phyloP scores from a whole-genome alignment of 2,797 vertebrate genomes.

The Tokudaia muenninki region DNA sequence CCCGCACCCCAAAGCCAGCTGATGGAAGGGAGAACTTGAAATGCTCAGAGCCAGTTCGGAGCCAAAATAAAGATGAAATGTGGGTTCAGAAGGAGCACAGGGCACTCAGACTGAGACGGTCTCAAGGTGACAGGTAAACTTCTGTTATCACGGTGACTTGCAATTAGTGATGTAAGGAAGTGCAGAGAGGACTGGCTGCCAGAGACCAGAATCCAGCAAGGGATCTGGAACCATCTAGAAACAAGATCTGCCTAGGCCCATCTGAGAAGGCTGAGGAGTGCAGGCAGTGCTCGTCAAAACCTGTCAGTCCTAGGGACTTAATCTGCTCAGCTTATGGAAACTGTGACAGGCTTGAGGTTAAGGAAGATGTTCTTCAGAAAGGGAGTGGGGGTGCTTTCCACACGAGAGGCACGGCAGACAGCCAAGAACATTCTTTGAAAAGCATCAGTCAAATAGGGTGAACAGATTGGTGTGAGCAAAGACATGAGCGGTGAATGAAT shows the following conservation, averaged over 20 bases:
- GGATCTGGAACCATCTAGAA: background rate
- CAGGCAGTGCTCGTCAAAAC: background rate
- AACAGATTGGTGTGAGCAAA: background rate
- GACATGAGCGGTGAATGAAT: background rate
- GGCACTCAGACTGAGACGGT: background rate
- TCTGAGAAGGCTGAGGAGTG: background rate
- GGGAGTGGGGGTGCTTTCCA: no score
- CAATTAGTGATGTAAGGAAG: background rate
- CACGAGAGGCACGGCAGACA: background rate
- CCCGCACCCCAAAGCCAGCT: background rate
- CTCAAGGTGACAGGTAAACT: background rate
- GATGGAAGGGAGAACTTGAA: background rate
- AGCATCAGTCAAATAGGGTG: background rate
- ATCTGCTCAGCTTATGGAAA: background rate
- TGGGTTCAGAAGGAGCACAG: background rate
- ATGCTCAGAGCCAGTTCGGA: background rate
- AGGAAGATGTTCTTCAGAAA: slow-evolving; percentile 32
- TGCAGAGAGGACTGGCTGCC: background rate
- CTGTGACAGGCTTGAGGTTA: background rate
- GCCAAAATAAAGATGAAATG: background rate
- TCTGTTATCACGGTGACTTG: background rate
- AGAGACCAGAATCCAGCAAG: background rate
- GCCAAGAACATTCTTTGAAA: background rate
- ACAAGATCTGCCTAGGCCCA: background rate
- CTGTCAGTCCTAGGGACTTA: background rate